These are phyloP conservation scores for Microcebus murinus DNA, from an alignment of 2,113 vertebrate genomes.

Conservation along the genomic window DNA sequence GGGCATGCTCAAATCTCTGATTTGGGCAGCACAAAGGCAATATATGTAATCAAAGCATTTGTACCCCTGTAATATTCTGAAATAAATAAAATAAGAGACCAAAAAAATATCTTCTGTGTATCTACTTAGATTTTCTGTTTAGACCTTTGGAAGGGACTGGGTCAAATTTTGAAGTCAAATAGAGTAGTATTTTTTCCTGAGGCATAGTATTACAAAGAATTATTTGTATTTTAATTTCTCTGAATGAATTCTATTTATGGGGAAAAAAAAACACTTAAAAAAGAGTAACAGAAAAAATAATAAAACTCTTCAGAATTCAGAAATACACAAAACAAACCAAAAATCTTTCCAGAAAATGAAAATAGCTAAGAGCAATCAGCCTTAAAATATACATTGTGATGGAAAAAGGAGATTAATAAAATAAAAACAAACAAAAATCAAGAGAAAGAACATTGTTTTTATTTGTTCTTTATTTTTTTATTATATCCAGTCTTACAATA, in stretches of 20 bases:
- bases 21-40: no score
- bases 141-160: not conserved
- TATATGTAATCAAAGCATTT: no score
- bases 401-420: slow-evolving; percentile 26
- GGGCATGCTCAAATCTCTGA: no score
- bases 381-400: not conserved
- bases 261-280: not conserved
- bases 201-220: not conserved
- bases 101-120: not conserved
- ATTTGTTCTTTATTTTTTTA: slow-evolving; percentile 22
- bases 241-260: not conserved
- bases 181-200: slow-evolving; percentile 8
- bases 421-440: not conserved
- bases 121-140: not conserved
- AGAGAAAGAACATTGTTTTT: not conserved
- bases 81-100: no score
- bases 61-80: no score
- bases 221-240: slow-evolving; percentile 23
- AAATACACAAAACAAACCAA: slow-evolving; percentile 14
- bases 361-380: not conserved
- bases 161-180: slow-evolving; percentile 24
- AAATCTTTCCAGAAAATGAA: slow-evolving; percentile 48
- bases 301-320: slow-evolving; percentile 41
- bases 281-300: slow-evolving; percentile 56
- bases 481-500: not conserved